Conservation (phyloP, 2,113 vertebrate genomes). For the Eonycteris spelaea region DNA sequence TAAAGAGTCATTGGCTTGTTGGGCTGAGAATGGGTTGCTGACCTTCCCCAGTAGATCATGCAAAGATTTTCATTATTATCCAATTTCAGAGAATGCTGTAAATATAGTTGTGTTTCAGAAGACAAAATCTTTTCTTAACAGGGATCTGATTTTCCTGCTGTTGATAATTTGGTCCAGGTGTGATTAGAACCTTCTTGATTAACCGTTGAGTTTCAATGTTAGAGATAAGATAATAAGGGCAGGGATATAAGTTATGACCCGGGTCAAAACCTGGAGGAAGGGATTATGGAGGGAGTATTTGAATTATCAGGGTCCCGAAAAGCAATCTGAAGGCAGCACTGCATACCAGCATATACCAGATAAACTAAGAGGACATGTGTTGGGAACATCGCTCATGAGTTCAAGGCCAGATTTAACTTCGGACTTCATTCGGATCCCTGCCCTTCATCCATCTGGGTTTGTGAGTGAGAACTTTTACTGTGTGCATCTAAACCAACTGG, state of each 20-base stretch:
- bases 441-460: not conserved
- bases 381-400: not conserved
- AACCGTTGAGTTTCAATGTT: not conserved
- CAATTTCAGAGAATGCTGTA: not conserved
- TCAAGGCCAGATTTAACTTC: not conserved
- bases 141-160: not conserved
- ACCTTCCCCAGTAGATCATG: not conserved
- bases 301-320: not conserved
- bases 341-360: too few relatives aligned
- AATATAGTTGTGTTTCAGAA: not conserved
- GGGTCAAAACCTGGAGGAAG: not conserved
- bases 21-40: not conserved
- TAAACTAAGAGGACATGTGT: not conserved
- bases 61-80: not conserved
- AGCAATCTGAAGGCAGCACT: not conserved
- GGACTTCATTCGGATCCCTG: not conserved
- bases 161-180: not conserved
- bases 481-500: not conserved
- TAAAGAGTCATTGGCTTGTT: not conserved
- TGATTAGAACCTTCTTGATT: not conserved
- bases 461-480: not conserved
- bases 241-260: not conserved
- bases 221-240: not conserved
- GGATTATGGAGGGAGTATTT: not conserved
- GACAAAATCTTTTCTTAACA: not conserved